Conservation (phyloP, 2,888 invertebrate species). For the Oithona nana region DNA sequence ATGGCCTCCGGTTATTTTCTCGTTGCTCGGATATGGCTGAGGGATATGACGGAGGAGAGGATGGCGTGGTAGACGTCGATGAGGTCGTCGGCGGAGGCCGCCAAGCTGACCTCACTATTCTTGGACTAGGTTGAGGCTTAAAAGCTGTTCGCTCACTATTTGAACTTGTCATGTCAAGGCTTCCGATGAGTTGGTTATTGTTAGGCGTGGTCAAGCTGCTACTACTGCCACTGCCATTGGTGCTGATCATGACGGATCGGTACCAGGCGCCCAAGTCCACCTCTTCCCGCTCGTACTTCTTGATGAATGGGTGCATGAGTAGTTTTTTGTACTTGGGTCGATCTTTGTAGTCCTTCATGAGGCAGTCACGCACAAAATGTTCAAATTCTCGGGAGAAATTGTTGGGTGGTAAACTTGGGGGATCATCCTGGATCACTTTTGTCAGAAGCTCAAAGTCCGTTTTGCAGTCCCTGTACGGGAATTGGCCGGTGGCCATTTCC, state of each 20-base stretch:
- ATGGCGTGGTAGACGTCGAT: background rate
- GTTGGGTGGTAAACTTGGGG: slow-evolving; percentile 59
- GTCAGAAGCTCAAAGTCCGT: slow-evolving; percentile 94
- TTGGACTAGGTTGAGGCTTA: slow-evolving; percentile 17
- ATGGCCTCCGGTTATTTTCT: background rate
- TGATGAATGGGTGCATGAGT: slow-evolving; percentile 69
- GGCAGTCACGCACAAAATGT: slow-evolving; percentile 71
- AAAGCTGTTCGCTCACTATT: slow-evolving; percentile 1
- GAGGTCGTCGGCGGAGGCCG: background rate
- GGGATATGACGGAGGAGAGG: background rate
- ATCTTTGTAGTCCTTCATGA: slow-evolving; percentile 78
- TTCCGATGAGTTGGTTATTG: background rate
- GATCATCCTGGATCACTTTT: slow-evolving; percentile 72
- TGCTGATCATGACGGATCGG: background rate
- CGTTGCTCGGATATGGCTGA: background rate
- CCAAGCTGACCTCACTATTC: slow-evolving; percentile 14
- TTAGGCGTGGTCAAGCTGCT: background rate
- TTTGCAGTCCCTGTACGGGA: slow-evolving; percentile 74
- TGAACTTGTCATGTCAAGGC: background rate
- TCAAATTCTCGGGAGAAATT: slow-evolving; percentile 68
- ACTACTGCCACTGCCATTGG: background rate
- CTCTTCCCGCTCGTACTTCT: slow-evolving; percentile 45
- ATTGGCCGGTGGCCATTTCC: slow-evolving; percentile 87
- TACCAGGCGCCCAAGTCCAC: slow-evolving; percentile 61
- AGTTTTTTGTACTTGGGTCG: slow-evolving; percentile 85